Percentiles rank a stretch among this genome's conserved stretches.
Conservation (phyloP, 2,797 vertebrate genomes). For the Syncerus caffer region DNA sequence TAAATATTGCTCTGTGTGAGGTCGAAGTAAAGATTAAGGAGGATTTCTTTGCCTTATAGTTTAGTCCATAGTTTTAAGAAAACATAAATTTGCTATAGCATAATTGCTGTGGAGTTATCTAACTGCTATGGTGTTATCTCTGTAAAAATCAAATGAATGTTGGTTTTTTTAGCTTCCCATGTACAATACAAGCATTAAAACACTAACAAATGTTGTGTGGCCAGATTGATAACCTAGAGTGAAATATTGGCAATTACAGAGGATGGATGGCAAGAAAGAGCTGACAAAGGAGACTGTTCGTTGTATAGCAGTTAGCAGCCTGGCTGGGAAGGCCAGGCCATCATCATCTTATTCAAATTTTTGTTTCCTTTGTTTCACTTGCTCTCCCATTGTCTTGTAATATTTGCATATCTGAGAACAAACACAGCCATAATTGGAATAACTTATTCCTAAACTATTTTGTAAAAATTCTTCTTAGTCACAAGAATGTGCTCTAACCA, state of each 20-base stretch:
- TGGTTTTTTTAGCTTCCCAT: background rate
- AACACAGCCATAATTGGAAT: fast-evolving
- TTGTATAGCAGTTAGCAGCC: background rate
- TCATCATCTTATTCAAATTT: background rate
- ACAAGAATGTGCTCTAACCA: conserved; percentile 52
- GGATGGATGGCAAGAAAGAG: background rate
- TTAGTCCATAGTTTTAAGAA: background rate
- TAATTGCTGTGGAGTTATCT: background rate
- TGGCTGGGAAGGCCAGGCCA: too few relatives aligned
- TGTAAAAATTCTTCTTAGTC: conserved; percentile 26
- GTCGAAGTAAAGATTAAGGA: background rate
- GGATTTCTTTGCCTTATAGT: background rate
- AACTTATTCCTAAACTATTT: fast-evolving
- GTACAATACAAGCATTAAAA: background rate
- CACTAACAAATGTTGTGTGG: background rate
- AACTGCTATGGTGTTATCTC: background rate
- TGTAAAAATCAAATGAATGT: background rate
- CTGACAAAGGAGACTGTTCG: background rate
- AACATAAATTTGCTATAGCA: background rate
- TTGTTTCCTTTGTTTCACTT: conserved; percentile 3
- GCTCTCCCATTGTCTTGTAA: background rate
- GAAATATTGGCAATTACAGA: conserved; percentile 10
- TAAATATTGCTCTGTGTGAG: background rate
- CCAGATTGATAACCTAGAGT: background rate
- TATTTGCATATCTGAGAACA: background rate